Evolutionary conservation across 2,797 vertebrate species (phyloP), one percentile per base, ranked within the genome.

Genomic region (Rhyacichthys aspro): DNA sequence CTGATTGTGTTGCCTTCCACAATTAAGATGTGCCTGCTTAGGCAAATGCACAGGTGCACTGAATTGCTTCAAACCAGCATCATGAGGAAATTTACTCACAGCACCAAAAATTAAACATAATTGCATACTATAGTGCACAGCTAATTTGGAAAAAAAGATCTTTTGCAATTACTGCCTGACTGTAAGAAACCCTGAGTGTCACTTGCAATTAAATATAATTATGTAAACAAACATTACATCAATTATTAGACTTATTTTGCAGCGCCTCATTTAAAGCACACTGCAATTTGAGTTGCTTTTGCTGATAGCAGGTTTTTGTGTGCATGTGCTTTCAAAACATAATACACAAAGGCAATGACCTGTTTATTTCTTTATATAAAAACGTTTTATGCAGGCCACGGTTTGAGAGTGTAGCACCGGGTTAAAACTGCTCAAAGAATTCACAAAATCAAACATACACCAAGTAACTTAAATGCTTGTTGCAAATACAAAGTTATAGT

Each of bases 201-300:
- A 16, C 36, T 71, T 76, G 49, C 55, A 81, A 87, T 87, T 78
- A 84, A 69, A 65, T 43, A 53, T 73, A 87, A 89, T 83, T 72
- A 76, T 10, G 19, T 64, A 55, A 82, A 78, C 70, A 49, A 45
- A 55, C 50, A 63, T 47, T 12, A 17, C 33, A 18, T 32, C 17
- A 15, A 53, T 59, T 43, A 62, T 12, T 28, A 42, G 5, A 34
- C 9, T 45, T 58, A 3, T 61, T 58, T 43, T 57, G 63, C 46
- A 49, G 48, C 12, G 52, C 58, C 55, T 66, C 65, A 72, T 73
- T 36, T 44, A 42, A 15, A 68, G 39, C 47, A 10, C 49, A 23
- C 17, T 41, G 67, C 43, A 59, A 59, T 50, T 53, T 5, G 43
- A 61, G 23, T 28, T 5, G 23, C 3, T 28, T 28, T 28, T 28